These are phyloP conservation scores for Mus spicilegus DNA, from an alignment of 2,113 vertebrate species.

Conservation along the genomic window DNA sequence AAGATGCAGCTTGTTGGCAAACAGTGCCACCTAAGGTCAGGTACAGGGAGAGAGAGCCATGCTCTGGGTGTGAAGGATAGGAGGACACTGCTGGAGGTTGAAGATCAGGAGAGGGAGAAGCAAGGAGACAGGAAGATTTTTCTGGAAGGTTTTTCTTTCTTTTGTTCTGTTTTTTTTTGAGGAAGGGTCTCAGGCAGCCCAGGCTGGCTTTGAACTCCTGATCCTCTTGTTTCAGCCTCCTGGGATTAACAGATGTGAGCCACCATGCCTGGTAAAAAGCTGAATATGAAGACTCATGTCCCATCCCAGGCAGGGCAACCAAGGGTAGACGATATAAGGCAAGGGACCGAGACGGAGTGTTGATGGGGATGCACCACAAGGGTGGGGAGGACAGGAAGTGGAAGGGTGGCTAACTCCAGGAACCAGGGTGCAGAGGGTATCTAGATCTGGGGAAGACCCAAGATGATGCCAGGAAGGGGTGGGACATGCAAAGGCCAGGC, in stretches of 20 bases:
- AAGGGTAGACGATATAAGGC: fast-evolving
- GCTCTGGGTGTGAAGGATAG: background rate
- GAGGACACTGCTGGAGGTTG: background rate
- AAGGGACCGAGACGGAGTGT: background rate
- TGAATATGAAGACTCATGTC: background rate
- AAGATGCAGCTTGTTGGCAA: background rate
- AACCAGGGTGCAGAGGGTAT: background rate
- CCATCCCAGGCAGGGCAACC: background rate
- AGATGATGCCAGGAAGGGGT: background rate
- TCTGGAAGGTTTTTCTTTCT: background rate
- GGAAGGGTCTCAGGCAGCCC: background rate
- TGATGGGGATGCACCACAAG: too few relatives aligned
- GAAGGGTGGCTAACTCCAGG: background rate
- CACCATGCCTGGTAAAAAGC: too few relatives aligned
- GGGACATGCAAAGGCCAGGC: background rate
- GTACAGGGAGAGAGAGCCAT: background rate
- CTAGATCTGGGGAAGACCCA: background rate
- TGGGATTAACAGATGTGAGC: background rate
- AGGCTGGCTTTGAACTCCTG: background rate
- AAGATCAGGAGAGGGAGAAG: background rate
- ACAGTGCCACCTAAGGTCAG: background rate
- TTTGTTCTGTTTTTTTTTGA: background rate
- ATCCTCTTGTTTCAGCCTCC: background rate
- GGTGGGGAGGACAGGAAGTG: background rate
- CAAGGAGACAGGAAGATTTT: background rate